Base-by-base conservation (phyloP, 2,113 vertebrate genomes). In the Ceyx cyanopectus region DNA sequence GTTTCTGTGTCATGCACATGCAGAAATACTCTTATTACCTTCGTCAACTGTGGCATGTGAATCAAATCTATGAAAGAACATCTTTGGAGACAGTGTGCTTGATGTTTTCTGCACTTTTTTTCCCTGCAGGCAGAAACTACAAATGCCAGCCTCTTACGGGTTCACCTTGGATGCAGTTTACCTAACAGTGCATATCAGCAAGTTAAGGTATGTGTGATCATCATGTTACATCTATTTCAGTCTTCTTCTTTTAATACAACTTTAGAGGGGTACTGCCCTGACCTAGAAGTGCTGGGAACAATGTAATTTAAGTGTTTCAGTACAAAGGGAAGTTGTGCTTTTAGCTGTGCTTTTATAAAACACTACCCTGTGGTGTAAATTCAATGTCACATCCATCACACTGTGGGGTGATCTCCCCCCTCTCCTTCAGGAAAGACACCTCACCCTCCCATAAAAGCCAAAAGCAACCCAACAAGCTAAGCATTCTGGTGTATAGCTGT, bases 81-180 rank as follows among this genome's bases (percentile, higher is more conserved):
- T n/a, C 15, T 75, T 73, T 32, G 74, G 43, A 89, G 89, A 29
- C 51, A 63, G 24, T 13, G 7, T 76, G 23, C 61, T 73, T 74
- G 74, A 92, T 12, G 17, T 72, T 45, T 92, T 85, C 21, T 46
- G 93, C 23, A 16, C 51, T 89, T 77, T 58, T 63, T 30, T 90
- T 60, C 92, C 75, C 95, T 96, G 27, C 96, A 99, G 99, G 98
- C 98, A 98, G 98, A 99, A 98, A 96, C 98, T 78, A 98, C 93
- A 68, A 99, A 99, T 97, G 97, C 98, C 94, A 99, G 98, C 79
- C 98, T 98, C 43, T 97, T 99, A 97, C 98, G 96, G 96, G 97
- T 99, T 68, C 98, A 98, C 70, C 98, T 99, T 95, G 98, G 99
- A 95, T 99, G 98, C 98, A 98, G 97, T 98, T 97, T 99, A 94